Evolutionary conservation across 2,888 invertebrate species (phyloP).

Genomic region (Strigamia maritima): DNA sequence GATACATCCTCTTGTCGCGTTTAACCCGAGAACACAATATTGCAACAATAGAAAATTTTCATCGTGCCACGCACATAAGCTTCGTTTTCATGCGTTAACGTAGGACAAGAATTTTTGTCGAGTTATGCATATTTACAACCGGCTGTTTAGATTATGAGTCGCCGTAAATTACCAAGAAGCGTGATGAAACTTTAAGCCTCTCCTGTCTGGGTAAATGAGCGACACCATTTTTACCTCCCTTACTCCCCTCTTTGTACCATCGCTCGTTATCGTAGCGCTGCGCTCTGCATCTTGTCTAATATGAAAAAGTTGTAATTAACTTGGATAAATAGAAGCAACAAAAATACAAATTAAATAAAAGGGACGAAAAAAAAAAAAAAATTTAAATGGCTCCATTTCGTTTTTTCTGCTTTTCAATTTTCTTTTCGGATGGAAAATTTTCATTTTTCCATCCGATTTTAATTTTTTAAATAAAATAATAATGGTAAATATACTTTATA

Average conservation of each 20-base stretch:
- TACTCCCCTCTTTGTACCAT: background rate
- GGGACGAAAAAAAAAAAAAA: too few relatives aligned
- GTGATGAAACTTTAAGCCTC: slow-evolving; percentile 26
- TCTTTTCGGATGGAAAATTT: background rate
- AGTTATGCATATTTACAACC: slow-evolving; percentile 18
- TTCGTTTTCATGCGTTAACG: background rate
- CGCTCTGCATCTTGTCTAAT: background rate
- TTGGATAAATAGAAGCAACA: background rate
- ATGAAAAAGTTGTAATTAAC: background rate
- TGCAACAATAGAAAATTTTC: background rate
- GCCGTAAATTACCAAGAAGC: slow-evolving; percentile 5
- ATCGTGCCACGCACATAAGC: background rate
- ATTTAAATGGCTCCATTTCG: too few relatives aligned
- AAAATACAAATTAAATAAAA: too few relatives aligned
- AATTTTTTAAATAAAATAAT: background rate
- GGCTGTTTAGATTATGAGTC: slow-evolving; percentile 31
- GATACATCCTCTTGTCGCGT: background rate
- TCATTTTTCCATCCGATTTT: background rate
- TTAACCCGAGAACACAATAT: background rate
- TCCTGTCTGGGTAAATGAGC: background rate
- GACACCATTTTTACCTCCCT: background rate
- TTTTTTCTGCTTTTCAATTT: background rate
- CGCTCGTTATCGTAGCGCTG: background rate
- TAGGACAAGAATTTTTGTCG: background rate
- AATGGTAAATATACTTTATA: background rate